These are phyloP conservation scores for Falco punctatus DNA, from an alignment of 2,113 vertebrate genomes.

Conservation along the genomic window DNA sequence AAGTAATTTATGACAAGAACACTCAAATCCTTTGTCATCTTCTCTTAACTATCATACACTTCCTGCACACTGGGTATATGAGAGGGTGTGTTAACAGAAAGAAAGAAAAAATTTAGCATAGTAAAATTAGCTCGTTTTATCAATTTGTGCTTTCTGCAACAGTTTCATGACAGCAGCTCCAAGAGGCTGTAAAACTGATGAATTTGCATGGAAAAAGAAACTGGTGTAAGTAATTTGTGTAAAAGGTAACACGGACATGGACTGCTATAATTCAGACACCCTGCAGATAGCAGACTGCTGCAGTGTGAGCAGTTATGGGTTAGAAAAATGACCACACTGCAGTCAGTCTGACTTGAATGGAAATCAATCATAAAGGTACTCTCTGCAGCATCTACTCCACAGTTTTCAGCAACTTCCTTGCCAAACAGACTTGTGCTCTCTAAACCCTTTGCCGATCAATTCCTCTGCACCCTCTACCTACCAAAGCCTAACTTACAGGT, in stretches of 20 bases:
- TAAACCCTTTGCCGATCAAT: constrained; percentile 65
- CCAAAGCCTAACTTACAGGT: constrained; percentile 21
- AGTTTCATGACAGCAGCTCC: constrained; percentile 81
- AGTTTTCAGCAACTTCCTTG: constrained; percentile 82
- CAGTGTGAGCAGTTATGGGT: constrained; percentile 78
- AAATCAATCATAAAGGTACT: constrained; percentile 90
- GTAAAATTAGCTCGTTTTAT: constrained; percentile 84
- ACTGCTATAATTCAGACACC: constrained; percentile 85
- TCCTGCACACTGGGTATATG: constrained; percentile 62
- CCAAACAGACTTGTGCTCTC: constrained; percentile 73
- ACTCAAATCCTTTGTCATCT: constrained; percentile 70
- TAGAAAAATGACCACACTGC: constrained; percentile 88
- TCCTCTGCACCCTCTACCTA: constrained; percentile 33
- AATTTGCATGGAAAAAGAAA: constrained; percentile 89
- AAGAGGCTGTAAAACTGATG: constrained; percentile 83
- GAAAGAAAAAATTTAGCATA: constrained; percentile 71
- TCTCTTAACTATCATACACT: constrained; percentile 64
- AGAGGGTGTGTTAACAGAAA: constrained; percentile 58
- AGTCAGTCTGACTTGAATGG: constrained; percentile 88
- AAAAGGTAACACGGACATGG: constrained; percentile 83
- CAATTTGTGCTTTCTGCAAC: constrained; percentile 77
- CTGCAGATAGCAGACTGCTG: constrained; percentile 79
- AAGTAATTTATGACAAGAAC: constrained; percentile 74
- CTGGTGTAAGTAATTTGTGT: constrained; percentile 87
- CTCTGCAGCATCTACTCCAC: constrained; percentile 81